These are phyloP conservation scores for Chrysochloris asiatica DNA, from an alignment of 2,113 vertebrate species.

Conservation along the genomic window DNA sequence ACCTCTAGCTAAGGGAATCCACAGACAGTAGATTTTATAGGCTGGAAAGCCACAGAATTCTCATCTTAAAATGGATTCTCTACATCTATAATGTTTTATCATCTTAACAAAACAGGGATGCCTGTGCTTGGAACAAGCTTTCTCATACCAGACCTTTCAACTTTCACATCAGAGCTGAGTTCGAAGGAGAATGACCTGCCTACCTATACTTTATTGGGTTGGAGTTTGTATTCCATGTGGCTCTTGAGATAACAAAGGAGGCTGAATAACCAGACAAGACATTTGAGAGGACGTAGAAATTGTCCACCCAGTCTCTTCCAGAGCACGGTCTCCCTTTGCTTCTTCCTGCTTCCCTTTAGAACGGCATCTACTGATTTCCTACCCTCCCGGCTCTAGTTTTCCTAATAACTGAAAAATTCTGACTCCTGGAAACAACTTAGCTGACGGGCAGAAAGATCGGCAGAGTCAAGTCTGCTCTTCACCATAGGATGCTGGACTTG, in stretches of 20 bases:
- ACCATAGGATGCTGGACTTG: background rate
- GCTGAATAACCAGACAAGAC: background rate
- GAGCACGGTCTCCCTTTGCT: background rate
- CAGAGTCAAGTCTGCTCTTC: background rate
- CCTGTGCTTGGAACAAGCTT: background rate
- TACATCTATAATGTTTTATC: background rate
- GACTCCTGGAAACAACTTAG: background rate
- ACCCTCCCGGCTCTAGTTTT: background rate
- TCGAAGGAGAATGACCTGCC: background rate
- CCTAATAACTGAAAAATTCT: background rate
- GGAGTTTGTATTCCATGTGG: background rate
- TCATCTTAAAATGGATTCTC: background rate
- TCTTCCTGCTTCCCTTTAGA: background rate
- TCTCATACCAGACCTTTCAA: background rate
- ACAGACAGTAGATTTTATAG: background rate
- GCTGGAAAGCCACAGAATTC: background rate
- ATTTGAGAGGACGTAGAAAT: background rate
- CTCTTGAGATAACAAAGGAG: accelerated
- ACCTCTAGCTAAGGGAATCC: background rate
- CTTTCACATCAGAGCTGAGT: background rate
- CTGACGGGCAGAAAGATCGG: background rate
- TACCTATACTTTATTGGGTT: background rate
- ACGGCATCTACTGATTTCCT: background rate
- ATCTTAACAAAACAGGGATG: background rate
- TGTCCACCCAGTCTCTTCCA: background rate